Evolutionary conservation across 2,888 invertebrate species (phyloP).

Genomic region (Agrochola macilenta): DNA sequence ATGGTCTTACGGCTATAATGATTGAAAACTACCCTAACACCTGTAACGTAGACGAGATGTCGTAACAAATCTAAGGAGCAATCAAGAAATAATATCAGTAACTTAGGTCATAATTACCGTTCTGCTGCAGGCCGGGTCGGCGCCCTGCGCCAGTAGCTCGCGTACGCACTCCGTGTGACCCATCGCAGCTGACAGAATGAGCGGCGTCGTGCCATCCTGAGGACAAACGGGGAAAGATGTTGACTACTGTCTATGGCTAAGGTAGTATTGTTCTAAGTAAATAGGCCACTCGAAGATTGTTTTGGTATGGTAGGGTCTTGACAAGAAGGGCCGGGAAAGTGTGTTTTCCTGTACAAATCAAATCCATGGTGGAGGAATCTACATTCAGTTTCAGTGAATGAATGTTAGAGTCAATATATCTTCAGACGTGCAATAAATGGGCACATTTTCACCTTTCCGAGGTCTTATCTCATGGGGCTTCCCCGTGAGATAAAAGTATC

Average conservation of each 20-base stretch:
- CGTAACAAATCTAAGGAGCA: background rate
- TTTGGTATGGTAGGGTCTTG: background rate
- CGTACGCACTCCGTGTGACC: slow-evolving; percentile 96
- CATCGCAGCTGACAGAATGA: slow-evolving; percentile 97
- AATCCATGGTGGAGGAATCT: background rate
- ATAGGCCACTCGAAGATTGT: background rate
- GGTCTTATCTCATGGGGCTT: slow-evolving; percentile 25
- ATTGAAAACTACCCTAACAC: background rate
- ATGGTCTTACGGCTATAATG: background rate
- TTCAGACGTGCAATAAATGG: background rate
- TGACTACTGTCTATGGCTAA: background rate
- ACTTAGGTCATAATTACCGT: slow-evolving; percentile 87
- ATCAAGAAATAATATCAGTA: background rate
- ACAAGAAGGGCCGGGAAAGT: background rate
- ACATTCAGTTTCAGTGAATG: background rate
- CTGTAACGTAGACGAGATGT: background rate
- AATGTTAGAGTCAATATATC: background rate
- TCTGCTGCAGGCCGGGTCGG: slow-evolving; percentile 96
- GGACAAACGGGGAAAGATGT: slow-evolving; percentile 53
- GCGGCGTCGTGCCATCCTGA: slow-evolving; percentile 98
- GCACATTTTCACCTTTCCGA: slow-evolving; percentile 5
- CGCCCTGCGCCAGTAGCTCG: slow-evolving; percentile 97
- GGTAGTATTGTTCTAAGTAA: background rate
- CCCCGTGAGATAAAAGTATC: slow-evolving; percentile 25
- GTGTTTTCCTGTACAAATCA: background rate